phyloP scores from a whole-genome alignment of 2,113 vertebrate genomes.

The Bufo bufo region DNA sequence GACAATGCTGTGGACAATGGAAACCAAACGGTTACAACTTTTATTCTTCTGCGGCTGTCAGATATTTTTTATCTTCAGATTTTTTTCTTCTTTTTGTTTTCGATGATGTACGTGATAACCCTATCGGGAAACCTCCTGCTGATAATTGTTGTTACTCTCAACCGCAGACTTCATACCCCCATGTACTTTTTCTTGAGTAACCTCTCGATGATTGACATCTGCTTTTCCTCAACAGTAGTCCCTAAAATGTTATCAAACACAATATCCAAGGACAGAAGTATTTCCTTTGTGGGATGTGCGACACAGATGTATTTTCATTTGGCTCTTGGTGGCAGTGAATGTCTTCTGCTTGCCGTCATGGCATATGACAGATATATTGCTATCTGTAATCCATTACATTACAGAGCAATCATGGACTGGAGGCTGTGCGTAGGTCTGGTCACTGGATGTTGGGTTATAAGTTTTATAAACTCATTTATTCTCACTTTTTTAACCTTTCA shows the following conservation, averaged over 20 bases:
- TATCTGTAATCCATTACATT: too few species aligned
- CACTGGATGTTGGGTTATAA: too few species aligned
- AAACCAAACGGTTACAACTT: neutral
- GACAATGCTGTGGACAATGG: neutral
- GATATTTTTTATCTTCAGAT: neutral
- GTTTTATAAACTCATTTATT: too few species aligned
- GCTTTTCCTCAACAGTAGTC: neutral
- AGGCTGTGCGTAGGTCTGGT: too few species aligned
- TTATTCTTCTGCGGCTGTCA: constrained; percentile 1
- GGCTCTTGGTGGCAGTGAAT: neutral
- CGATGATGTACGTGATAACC: neutral
- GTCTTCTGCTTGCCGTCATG: neutral
- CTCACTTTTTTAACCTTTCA: too few species aligned
- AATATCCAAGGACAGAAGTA: neutral
- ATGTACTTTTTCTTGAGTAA: constrained; percentile 22
- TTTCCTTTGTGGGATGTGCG: constrained; percentile 7
- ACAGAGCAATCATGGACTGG: too few species aligned
- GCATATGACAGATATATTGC: too few species aligned
- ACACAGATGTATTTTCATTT: neutral
- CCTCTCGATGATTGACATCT: constrained; percentile 12
- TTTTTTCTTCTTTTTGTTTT: neutral
- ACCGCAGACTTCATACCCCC: constrained; percentile 1
- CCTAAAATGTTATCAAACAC: constrained; percentile 14
- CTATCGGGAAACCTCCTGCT: neutral
- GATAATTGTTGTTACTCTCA: neutral